Base-by-base conservation (phyloP, 2,888 invertebrate species). In the Aricia artaxerxes region DNA sequence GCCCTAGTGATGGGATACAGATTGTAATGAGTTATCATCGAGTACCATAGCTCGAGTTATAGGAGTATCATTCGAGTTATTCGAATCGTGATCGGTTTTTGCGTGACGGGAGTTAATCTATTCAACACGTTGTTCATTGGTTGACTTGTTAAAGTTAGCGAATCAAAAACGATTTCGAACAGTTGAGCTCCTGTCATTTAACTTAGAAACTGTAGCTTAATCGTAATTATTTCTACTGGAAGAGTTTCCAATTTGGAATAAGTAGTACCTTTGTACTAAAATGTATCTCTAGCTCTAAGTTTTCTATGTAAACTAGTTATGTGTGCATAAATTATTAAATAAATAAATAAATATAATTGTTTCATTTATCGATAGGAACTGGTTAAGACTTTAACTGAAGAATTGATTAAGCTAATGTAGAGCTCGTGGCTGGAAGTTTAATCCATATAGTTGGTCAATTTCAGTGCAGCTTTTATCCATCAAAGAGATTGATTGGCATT, bases 1-100 rank as follows among this genome's bases (percentile, higher is more conserved):
- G 85, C 82, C 83, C 69, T 69, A 35, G 69, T 69, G 69, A 13
- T 69, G 69, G 69, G 69, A 69, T 35, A 24, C 69, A 69, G 4
- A 24, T 61, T 61, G 24, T 57, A 16, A 57, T 16, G 16, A 57
- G 16, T 57, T 57, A 57, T 57, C 57, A 16, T 16, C 57, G 16
- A 57, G 57, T 57, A 24, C 24, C 11, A 11, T 11, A 40, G 4
- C n/a, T n/a, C 60, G 60, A 4, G n/a, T 60, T 49, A 49, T 49
- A 9, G 11, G 4, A 60, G 53, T 53, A 13, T 53, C 13, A 53
- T 4, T 53, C 13, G 53, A 11, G 13, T 57, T 40, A 7, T 40
- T 6, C 6, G 6, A 40, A 0, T 40, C 9, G 2, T 49, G 2
- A 49, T 49, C 9, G 9, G 2, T 49, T 49, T 49, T 9, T 49